Conservation (phyloP, 2,888 invertebrate genomes). For the Timema podura region DNA sequence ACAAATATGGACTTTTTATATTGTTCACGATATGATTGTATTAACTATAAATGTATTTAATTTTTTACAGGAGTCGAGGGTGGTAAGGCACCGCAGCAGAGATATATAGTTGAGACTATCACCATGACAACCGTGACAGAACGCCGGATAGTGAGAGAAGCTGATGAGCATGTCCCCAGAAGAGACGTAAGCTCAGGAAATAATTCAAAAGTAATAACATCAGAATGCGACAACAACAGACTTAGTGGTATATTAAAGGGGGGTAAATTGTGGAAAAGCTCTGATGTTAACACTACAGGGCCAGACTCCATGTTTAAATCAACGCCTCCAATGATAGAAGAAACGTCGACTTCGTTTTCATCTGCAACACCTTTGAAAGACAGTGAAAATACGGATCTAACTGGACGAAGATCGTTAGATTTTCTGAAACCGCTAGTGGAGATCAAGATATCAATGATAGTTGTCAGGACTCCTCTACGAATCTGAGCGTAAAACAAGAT, state of each 20-base stretch:
- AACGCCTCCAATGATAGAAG: conserved; percentile 46
- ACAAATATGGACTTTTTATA: too few species aligned
- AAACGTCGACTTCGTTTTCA: conserved; percentile 63
- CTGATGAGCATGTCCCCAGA: conserved; percentile 39
- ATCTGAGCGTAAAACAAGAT: too few species aligned
- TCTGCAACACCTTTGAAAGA: conserved; percentile 30
- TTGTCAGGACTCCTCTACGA: neutral
- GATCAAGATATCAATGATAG: conserved; percentile 5
- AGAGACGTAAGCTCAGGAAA: conserved; percentile 14
- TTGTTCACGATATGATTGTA: too few species aligned
- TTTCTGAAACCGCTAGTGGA: conserved; percentile 27
- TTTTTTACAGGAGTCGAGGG: neutral
- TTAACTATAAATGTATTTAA: neutral
- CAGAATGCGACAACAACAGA: conserved; percentile 2
- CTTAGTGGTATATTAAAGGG: conserved; percentile 71
- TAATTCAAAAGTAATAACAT: neutral
- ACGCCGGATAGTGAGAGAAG: conserved; percentile 55
- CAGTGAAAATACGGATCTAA: conserved; percentile 34
- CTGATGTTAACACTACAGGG: conserved; percentile 47
- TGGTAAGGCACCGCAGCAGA: conserved; percentile 42
- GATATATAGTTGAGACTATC: conserved; percentile 61
- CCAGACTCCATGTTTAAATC: conserved; percentile 44
- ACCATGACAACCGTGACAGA: conserved; percentile 66
- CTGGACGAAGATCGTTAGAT: conserved; percentile 35
- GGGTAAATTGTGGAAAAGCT: conserved; percentile 69